A percentile compares a stretch with the other conserved stretches of the same genome.
Evolutionary conservation across 2,888 invertebrate species (phyloP).

Genomic region (Leptura quadrifasciata): DNA sequence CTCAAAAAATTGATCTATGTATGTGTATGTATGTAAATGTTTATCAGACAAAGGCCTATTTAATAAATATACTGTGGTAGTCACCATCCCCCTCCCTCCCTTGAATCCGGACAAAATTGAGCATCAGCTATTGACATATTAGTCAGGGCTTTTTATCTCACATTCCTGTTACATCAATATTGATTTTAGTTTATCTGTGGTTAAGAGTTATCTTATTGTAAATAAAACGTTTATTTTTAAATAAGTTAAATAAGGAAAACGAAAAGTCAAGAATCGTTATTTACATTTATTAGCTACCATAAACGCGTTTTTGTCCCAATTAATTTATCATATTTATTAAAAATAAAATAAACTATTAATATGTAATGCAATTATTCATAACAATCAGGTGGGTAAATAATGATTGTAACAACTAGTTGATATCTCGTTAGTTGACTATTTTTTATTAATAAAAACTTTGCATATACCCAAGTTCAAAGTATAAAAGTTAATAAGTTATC

Average conservation of each 20-base stretch:
- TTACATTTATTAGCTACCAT: not conserved
- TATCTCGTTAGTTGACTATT: not conserved
- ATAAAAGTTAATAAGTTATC: slow-evolving; percentile 1
- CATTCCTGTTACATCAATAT: not conserved
- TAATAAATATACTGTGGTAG: no score
- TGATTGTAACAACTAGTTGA: not conserved
- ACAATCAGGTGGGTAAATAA: not conserved
- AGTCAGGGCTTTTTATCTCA: no score
- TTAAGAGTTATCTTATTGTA: not conserved
- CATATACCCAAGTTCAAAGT: slow-evolving; percentile 1
- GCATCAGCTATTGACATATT: no score
- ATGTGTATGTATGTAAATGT: no score
- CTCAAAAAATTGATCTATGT: no score
- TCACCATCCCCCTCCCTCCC: no score
- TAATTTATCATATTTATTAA: not conserved
- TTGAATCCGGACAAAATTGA: no score
- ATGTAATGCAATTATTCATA: not conserved
- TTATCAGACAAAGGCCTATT: no score
- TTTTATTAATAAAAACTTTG: not conserved
- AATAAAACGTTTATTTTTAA: not conserved
- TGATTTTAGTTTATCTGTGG: not conserved
- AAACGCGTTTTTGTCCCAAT: no score
- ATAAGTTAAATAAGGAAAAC: not conserved
- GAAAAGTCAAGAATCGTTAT: not conserved
- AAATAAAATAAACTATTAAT: not conserved